A percentile compares a stretch with the other conserved stretches of the same genome.
Conservation (phyloP, 1,140 invertebrate genomes). For the Pinna nobilis region DNA sequence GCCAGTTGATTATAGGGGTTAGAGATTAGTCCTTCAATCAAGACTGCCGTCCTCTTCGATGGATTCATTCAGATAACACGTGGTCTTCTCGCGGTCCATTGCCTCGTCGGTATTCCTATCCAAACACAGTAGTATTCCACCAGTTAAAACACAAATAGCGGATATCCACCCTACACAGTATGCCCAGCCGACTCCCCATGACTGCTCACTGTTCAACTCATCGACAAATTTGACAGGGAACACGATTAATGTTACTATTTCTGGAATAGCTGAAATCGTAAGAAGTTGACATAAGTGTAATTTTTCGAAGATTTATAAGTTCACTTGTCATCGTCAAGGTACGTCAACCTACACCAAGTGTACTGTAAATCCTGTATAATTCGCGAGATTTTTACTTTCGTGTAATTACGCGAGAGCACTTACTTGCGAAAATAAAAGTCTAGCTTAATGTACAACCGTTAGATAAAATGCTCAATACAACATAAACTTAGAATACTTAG, state of each 20-base stretch:
- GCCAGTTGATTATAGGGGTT: too few relatives aligned
- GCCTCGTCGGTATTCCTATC: conserved; percentile 1
- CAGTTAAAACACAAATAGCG: not conserved
- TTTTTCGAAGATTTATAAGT: too few relatives aligned
- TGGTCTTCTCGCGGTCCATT: not conserved
- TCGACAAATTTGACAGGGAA: conserved; percentile 11
- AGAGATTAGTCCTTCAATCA: conserved; percentile 2
- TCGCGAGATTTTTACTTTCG: too few relatives aligned
- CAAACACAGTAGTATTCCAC: not conserved
- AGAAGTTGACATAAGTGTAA: not conserved
- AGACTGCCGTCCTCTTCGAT: conserved; percentile 10
- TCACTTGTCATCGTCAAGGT: too few relatives aligned
- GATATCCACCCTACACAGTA: not conserved
- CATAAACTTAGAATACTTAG: too few relatives aligned
- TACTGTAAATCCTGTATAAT: too few relatives aligned
- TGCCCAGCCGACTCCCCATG: conserved; percentile 5
- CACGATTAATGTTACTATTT: conserved; percentile 1
- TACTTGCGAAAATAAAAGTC: too few relatives aligned
- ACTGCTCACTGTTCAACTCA: not conserved
- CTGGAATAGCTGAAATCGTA: conserved; percentile 3
- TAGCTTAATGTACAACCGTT: too few relatives aligned
- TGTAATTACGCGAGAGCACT: too few relatives aligned
- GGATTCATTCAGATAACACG: conserved; percentile 1
- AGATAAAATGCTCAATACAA: too few relatives aligned
- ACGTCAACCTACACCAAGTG: too few relatives aligned